Evolutionary conservation across 2,888 invertebrate species (phyloP).

Genomic region (Agriopis aurantiaria): DNA sequence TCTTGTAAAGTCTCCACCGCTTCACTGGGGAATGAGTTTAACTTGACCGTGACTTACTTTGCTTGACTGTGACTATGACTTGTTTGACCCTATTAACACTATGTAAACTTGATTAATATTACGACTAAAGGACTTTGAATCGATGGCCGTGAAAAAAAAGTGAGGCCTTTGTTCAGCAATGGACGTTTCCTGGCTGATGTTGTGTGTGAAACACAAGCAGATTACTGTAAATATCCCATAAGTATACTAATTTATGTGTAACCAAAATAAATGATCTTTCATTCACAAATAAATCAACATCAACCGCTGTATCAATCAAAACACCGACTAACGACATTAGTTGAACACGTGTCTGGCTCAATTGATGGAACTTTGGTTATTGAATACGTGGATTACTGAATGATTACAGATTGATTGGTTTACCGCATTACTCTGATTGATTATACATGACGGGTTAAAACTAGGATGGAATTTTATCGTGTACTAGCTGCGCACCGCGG

Average conservation of each 20-base stretch:
- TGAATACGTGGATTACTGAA: constrained; percentile 31
- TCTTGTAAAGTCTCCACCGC: no score
- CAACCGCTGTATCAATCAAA: constrained; percentile 8
- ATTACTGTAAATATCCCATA: no score
- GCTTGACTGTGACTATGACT: no score
- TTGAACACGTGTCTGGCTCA: constrained; percentile 47
- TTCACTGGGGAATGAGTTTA: no score
- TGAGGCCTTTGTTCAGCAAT: no score
- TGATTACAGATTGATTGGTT: constrained; percentile 29
- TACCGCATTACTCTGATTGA: constrained; percentile 13
- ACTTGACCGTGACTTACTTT: no score
- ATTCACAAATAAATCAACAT: not conserved
- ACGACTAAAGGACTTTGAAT: no score
- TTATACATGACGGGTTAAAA: not conserved
- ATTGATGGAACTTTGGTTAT: constrained; percentile 36
- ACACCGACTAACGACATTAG: constrained; percentile 45
- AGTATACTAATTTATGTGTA: no score
- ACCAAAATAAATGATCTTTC: not conserved
- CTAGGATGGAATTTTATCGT: not conserved
- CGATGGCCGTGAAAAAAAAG: no score
- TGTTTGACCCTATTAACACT: no score
- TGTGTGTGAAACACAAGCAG: not conserved
- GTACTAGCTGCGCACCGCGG: not conserved
- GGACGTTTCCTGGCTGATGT: no score
- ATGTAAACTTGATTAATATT: no score